Conservation (phyloP, 1,140 invertebrate species). For the Riptortus pedestris region DNA sequence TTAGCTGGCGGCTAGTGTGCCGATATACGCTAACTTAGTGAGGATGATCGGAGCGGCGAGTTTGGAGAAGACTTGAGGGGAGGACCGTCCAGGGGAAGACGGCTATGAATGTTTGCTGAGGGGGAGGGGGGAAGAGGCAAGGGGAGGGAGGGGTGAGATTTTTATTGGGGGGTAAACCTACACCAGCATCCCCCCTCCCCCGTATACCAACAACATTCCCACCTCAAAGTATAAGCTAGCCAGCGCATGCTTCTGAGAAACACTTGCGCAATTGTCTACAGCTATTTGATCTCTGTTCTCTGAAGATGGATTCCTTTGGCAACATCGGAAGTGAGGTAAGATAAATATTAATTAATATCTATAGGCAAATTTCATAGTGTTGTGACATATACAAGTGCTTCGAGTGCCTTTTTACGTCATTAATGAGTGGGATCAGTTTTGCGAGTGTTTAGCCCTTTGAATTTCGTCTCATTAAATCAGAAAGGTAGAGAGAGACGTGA, state of each 20-base stretch:
- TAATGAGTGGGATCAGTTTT: background rate
- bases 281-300: conserved; percentile 30
- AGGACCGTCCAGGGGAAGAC: background rate
- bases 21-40: background rate
- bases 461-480: background rate
- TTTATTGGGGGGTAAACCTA: conserved; percentile 29
- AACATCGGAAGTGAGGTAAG: conserved; percentile 29
- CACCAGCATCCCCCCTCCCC: conserved; percentile 21
- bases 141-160: conserved; percentile 20
- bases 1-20: background rate
- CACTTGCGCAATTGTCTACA: conserved; percentile 31
- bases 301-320: conserved; percentile 30
- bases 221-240: conserved; percentile 30
- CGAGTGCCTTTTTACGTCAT: background rate
- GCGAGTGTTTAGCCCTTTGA: background rate
- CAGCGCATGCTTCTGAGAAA: conserved; percentile 30
- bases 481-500: background rate
- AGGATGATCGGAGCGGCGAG: background rate
- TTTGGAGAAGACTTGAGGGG: background rate
- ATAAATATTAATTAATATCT: conserved; percentile 27
- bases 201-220: conserved; percentile 29
- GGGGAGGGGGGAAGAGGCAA: too few relatives aligned
- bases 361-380: background rate
- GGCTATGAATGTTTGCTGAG: background rate
- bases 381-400: background rate